Conservation (phyloP, 1,140 invertebrate genomes). For the Neotoxoptera formosana region DNA sequence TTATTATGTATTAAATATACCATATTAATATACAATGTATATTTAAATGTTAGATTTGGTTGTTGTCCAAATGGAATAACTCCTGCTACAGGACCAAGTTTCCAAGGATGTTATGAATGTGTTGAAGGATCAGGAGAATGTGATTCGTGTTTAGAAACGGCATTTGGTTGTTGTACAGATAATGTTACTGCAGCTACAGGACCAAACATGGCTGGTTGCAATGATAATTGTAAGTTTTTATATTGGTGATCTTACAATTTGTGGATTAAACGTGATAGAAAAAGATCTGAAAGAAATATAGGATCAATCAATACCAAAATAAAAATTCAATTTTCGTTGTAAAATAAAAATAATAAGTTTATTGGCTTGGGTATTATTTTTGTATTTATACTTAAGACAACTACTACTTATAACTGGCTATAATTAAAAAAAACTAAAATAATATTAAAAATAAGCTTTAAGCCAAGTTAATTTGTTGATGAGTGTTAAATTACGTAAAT, state of each 20-base stretch:
- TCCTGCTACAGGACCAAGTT: slow-evolving; percentile 75
- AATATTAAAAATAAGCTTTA: neutral
- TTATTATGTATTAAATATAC: neutral
- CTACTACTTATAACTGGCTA: neutral
- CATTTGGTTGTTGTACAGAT: slow-evolving; percentile 80
- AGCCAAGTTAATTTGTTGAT: neutral
- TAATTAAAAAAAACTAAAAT: neutral
- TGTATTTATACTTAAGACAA: neutral
- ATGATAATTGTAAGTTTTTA: slow-evolving; percentile 59
- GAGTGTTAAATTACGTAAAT: neutral
- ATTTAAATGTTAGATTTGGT: slow-evolving; percentile 67
- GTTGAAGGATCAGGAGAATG: slow-evolving; percentile 53
- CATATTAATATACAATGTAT: too few relatives aligned
- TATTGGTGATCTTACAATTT: neutral
- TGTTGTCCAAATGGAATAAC: slow-evolving; percentile 91
- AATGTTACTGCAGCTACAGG: slow-evolving; percentile 75
- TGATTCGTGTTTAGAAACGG: slow-evolving; percentile 61
- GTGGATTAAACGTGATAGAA: neutral
- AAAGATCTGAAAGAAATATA: neutral
- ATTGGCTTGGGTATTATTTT: too few relatives aligned
- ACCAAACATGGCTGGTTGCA: slow-evolving; percentile 79
- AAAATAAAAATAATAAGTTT: neutral
- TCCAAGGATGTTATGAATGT: slow-evolving; percentile 72
- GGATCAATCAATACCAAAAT: neutral
- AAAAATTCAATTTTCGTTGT: neutral